Conservation (phyloP, 2,113 vertebrate genomes). For the Scophthalmus maximus region DNA sequence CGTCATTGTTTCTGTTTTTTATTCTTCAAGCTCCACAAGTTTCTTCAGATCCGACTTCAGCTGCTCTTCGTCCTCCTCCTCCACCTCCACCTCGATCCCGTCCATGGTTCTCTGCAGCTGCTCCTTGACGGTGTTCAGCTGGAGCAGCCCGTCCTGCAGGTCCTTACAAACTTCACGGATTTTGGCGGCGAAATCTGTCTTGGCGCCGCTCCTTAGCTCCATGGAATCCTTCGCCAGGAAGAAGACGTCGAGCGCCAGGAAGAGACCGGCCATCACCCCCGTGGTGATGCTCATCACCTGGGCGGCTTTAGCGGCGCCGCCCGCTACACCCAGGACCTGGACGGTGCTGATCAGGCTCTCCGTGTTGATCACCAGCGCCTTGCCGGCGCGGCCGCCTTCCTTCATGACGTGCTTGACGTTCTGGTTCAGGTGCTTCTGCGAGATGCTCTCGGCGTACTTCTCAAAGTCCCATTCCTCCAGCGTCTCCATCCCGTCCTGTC, state of each 20-base stretch:
- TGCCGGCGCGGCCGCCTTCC: constrained; percentile 80
- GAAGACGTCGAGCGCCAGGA: constrained; percentile 83
- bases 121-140: constrained; percentile 77
- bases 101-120: constrained; percentile 81
- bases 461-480: constrained; percentile 82
- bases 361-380: constrained; percentile 77
- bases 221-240: constrained; percentile 82
- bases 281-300: constrained; percentile 80
- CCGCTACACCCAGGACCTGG: constrained; percentile 76
- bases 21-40: constrained; percentile 63
- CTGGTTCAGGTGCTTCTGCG: constrained; percentile 79
- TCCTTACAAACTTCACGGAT: constrained; percentile 80
- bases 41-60: constrained; percentile 69
- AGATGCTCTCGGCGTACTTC: constrained; percentile 76
- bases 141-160: constrained; percentile 77
- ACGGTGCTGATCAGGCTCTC: constrained; percentile 78
- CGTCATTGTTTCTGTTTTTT: neutral
- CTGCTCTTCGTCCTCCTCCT: constrained; percentile 61
- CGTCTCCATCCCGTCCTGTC: constrained; percentile 82
- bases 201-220: constrained; percentile 80
- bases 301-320: constrained; percentile 71
- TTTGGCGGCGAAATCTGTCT: constrained; percentile 79
- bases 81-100: constrained; percentile 73
- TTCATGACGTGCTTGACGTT: constrained; percentile 80
- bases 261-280: constrained; percentile 80